Base-by-base conservation (phyloP, 2,113 vertebrate genomes). In the Myiozetetes cayanensis region DNA sequence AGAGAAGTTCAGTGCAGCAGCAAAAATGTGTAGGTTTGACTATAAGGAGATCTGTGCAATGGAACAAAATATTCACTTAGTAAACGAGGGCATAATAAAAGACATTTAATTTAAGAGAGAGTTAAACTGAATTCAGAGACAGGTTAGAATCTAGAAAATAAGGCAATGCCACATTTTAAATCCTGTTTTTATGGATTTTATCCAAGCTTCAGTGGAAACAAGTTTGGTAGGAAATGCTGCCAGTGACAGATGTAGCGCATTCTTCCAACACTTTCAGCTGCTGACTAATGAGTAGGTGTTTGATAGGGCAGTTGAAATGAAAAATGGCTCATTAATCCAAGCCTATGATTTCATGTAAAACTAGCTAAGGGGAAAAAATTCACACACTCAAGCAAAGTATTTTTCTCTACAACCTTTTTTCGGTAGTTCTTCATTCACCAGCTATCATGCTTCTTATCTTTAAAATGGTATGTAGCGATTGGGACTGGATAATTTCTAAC, bases 201-300 rank as follows among this genome's bases (percentile, higher is more conserved):
- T 72, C 86, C 89, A 96, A 85, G 68, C 83, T 94, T 96, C 44
- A 70, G 61, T 85, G 30, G 80, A 96, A 96, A 95, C 82, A 93
- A 95, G 93, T 95, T 93, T 75, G 87, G 86, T 93, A 88, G 92
- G 92, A 95, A 96, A 93, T 41, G 59, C 39, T 95, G 95, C 90
- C 87, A 95, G 88, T 76, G 87, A 96, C 95, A 97, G 93, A 96
- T 94, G 94, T 71, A 97, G 79, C 80, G 78, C 72, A 83, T 96
- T 94, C 90, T 91, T 76, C 85, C 84, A 91, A 96, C 87, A 88
- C 87, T 94, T 93, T 94, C 78, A 88, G 89, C 82, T 95, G 90
- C 87, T 96, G 96, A 96, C 93, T 96, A 97, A 97, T 85, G 79
- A 96, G 96, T 95, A 97, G 94, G 96, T 94, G 95, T 96, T 95